Percentiles rank a stretch among this genome's conserved stretches.
Evolutionary conservation across 2,888 invertebrate species (phyloP).

Genomic region (Terebella lapidaria): DNA sequence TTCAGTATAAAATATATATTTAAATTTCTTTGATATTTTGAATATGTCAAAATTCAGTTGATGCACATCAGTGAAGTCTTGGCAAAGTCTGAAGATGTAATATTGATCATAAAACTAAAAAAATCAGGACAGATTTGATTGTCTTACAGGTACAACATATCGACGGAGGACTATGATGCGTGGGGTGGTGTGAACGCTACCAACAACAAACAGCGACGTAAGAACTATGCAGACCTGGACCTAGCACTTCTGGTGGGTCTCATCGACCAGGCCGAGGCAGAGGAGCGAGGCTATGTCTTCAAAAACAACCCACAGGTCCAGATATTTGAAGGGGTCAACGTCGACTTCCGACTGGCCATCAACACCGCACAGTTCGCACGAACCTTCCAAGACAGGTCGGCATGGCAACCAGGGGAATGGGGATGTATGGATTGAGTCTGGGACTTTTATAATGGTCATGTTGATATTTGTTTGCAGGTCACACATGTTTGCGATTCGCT

Average conservation of each 20-base stretch:
- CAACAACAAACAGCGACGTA: conserved; percentile 27
- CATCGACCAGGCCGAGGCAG: conserved; percentile 26
- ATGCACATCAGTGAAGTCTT: too few relatives aligned
- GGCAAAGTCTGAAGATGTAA: too few relatives aligned
- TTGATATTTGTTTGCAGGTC: too few relatives aligned
- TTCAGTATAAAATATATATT: background rate
- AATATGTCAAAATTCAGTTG: too few relatives aligned
- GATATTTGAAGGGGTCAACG: conserved; percentile 36
- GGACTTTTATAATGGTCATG: too few relatives aligned
- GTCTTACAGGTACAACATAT: conserved; percentile 51
- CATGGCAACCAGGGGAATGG: too few relatives aligned
- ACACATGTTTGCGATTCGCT: conserved; percentile 43
- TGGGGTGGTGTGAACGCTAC: conserved; percentile 36
- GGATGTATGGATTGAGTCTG: too few relatives aligned
- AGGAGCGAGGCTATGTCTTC: conserved; percentile 41
- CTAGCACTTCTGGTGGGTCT: conserved; percentile 34
- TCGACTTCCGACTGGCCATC: conserved; percentile 42
- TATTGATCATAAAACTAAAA: too few relatives aligned
- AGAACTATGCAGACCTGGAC: conserved; percentile 24
- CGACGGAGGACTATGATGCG: conserved; percentile 46
- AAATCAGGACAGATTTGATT: too few relatives aligned
- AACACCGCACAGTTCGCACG: conserved; percentile 52
- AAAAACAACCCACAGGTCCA: conserved; percentile 47
- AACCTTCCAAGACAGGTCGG: conserved; percentile 51
- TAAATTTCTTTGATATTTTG: background rate